Evolutionary conservation across 2,113 vertebrate genomes (phyloP), one percentile per base, ranked within the genome.

Genomic region (Syngnathus typhle): DNA sequence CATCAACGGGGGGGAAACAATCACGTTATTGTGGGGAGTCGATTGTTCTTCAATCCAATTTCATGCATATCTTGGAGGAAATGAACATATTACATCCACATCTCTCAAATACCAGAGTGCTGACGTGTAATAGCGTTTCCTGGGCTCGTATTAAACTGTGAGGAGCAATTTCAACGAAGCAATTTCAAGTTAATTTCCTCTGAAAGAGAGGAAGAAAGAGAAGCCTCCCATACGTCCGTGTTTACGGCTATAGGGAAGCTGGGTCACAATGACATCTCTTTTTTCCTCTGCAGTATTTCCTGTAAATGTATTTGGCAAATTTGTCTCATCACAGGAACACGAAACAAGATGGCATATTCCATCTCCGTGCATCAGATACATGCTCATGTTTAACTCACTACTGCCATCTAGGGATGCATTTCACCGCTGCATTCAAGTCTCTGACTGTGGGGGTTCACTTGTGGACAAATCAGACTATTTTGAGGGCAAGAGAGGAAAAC

Each of bases 381-480:
- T 16, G 64, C 71, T 70, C 54, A 71, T 79, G 77, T 72, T 73
- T 84, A 80, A 90, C 90, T 89, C 86, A 89, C 90, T 90, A 90
- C 90, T 92, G 91, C 91, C 91, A 92, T 91, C 91, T 92, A 91
- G 89, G 85, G 91, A 87, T 81, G 60, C 64, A 74, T 68, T 68
- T 67, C 46, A 39, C 37, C 39, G 19, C 11, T 44, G 21, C 37
- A 62, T 75, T 65, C 62, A 12, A 43, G 49, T 71, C 68, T 41
- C 16, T 60, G 13, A 19, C 2, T 71, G 78, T 59, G 64, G 21
- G n/a, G 12, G 51, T 54, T 3, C 3, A 12, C 16, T 1, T 27
- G 3, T 10, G 27, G 27, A 27, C 13, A 56, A 36, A 32, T 58
- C 12, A 58, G 16, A 58, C 27, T 1, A 32, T 32, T 32, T 32